Evolutionary conservation across 1,140 invertebrate genomes (phyloP).

Genomic region (Hypothenemus hampei): DNA sequence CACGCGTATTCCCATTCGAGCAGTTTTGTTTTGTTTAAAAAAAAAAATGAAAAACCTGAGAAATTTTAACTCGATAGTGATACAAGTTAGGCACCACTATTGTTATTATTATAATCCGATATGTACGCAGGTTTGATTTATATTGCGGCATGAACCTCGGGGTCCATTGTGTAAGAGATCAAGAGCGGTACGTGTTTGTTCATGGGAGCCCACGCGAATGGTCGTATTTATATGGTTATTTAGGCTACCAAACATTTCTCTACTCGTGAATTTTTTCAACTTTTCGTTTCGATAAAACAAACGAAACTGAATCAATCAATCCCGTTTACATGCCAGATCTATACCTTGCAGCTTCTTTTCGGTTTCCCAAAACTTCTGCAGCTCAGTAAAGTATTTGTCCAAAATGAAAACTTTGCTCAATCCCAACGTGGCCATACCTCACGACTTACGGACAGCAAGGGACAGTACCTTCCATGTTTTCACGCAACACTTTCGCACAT

Average conservation of each 20-base stretch:
- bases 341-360: slow-evolving; percentile 93
- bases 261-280: too few species aligned
- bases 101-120: too few species aligned
- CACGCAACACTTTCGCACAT: slow-evolving; percentile 7
- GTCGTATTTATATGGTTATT: slow-evolving; percentile 6
- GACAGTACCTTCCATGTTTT: slow-evolving; percentile 8
- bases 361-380: slow-evolving; percentile 95
- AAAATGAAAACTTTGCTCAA: slow-evolving; percentile 94
- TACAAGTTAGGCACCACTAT: too few species aligned
- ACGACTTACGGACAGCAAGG: background rate
- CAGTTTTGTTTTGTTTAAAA: too few species aligned
- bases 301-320: background rate
- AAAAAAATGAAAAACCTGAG: too few species aligned
- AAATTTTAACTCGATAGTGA: too few species aligned
- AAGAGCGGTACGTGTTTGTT: slow-evolving; percentile 5
- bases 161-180: slow-evolving; percentile 6
- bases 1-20: too few species aligned
- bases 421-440: slow-evolving; percentile 82
- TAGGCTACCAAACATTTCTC: too few species aligned
- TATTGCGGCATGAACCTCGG: background rate
- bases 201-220: background rate
- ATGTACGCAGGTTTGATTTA: slow-evolving; percentile 8
- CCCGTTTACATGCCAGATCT: slow-evolving; percentile 18
- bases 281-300: too few species aligned
- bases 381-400: slow-evolving; percentile 94